Percentiles rank a stretch among this genome's conserved stretches.
These are phyloP conservation scores for Himalopsyche phryganea DNA, from an alignment of 1,140 invertebrate genomes.

Conservation along the genomic window DNA sequence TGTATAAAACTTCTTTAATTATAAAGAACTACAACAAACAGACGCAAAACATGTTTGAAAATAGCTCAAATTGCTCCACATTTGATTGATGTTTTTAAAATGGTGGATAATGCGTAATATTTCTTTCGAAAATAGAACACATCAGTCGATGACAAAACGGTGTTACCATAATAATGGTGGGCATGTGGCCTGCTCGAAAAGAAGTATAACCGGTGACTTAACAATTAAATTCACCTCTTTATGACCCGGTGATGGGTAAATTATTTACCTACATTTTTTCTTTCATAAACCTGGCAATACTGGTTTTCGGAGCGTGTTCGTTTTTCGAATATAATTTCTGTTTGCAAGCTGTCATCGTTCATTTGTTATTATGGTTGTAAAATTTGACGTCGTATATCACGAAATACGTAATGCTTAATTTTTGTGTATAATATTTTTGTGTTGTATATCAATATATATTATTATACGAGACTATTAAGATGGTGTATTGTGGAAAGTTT, in stretches of 20 bases:
- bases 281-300: slow-evolving; percentile 16
- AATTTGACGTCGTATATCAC: no score
- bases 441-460: no score
- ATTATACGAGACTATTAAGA: no score
- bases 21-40: no score
- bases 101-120: slow-evolving; percentile 9
- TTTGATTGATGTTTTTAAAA: slow-evolving; percentile 25
- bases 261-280: slow-evolving; percentile 12
- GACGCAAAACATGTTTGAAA: no score
- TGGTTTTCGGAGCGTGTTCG: slow-evolving; percentile 12
- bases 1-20: no score
- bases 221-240: slow-evolving; percentile 8
- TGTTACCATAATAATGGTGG: slow-evolving; percentile 28
- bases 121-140: slow-evolving; percentile 6
- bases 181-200: slow-evolving; percentile 11
- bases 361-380: background rate
- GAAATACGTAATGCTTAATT: no score
- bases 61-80: slow-evolving; percentile 9
- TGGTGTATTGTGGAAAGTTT: no score
- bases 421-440: no score
- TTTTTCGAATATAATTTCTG: slow-evolving; percentile 8
- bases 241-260: slow-evolving; percentile 9
- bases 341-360: slow-evolving; percentile 23
- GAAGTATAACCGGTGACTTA: slow-evolving; percentile 8
- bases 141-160: slow-evolving; percentile 22